A percentile compares a stretch with the other conserved stretches of the same genome.
Evolutionary conservation across 23 tunicate genomes (phyloP).

Genomic region (Phallusia fumigata): DNA sequence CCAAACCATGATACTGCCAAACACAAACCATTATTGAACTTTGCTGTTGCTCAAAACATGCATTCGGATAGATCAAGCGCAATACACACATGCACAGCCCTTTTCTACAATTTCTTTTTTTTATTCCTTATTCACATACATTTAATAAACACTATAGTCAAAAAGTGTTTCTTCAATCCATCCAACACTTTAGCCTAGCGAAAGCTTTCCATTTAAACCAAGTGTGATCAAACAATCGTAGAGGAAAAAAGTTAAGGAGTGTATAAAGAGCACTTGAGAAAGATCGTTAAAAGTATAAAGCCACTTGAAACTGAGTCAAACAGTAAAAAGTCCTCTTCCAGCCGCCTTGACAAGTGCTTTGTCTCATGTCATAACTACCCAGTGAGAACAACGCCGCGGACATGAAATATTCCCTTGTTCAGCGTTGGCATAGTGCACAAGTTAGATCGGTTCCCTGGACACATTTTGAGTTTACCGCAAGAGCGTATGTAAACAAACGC

Average conservation of each 20-base stretch:
- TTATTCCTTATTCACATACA: background rate
- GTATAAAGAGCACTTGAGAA: constrained; percentile 1
- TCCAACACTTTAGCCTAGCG: background rate
- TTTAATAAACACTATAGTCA: background rate
- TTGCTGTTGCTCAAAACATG: too few relatives aligned
- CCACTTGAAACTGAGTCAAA: background rate
- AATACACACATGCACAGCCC: too few relatives aligned
- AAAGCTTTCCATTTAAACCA: background rate
- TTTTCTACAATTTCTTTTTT: too few relatives aligned
- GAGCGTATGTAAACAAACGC: constrained; percentile 33
- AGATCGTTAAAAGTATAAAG: constrained; percentile 11
- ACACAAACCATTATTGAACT: too few relatives aligned
- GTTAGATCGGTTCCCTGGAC: background rate
- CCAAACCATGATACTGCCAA: too few relatives aligned
- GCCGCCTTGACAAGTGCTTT: background rate
- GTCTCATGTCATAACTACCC: background rate
- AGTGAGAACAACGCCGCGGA: background rate
- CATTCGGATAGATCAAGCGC: too few relatives aligned
- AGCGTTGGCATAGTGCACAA: background rate
- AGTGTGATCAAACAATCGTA: background rate
- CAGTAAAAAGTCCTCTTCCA: background rate
- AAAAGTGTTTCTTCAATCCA: background rate
- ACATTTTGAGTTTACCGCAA: constrained; percentile 36
- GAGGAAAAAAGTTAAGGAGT: background rate
- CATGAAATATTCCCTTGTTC: background rate